These are phyloP conservation scores for Prietella phreatophila DNA, from an alignment of 2,113 vertebrate genomes.

Conservation along the genomic window DNA sequence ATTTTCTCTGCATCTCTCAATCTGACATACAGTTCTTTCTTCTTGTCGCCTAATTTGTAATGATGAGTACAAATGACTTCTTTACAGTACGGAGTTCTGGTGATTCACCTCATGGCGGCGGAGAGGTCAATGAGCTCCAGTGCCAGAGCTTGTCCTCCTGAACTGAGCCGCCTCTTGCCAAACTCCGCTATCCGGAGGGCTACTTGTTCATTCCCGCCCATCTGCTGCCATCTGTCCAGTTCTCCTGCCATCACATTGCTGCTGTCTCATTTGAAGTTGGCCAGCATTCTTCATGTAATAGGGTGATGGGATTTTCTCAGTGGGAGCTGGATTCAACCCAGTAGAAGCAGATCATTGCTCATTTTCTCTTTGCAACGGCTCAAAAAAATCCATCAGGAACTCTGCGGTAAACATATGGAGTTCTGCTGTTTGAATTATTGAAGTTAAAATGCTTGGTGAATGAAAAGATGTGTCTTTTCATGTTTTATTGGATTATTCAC, in stretches of 20 bases:
- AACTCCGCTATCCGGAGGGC: slow-evolving; percentile 70
- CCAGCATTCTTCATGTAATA: slow-evolving; percentile 25
- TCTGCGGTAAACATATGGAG: slow-evolving; percentile 8
- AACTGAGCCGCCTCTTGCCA: slow-evolving; percentile 66
- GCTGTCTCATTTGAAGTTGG: slow-evolving; percentile 15
- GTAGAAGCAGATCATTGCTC: slow-evolving; percentile 28
- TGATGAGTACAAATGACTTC: not conserved
- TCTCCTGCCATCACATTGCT: slow-evolving; percentile 61
- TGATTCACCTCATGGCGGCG: slow-evolving; percentile 48
- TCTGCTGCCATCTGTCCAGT: slow-evolving; percentile 74
- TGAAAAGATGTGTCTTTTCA: not conserved
- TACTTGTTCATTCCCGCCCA: slow-evolving; percentile 71
- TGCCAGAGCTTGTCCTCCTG: slow-evolving; percentile 64
- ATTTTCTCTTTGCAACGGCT: slow-evolving; percentile 12
- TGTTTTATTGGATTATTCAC: too few species aligned
- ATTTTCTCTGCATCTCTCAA: not conserved
- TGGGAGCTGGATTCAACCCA: slow-evolving; percentile 33
- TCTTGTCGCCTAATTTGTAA: not conserved
- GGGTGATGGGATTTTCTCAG: slow-evolving; percentile 52
- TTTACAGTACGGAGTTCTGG: slow-evolving; percentile 20
- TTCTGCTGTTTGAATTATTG: not conserved
- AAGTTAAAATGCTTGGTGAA: not conserved
- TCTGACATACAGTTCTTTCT: not conserved
- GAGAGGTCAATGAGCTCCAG: slow-evolving; percentile 66
- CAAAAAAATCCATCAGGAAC: not conserved